A percentile compares a stretch with the other conserved stretches of the same genome.
These are phyloP conservation scores for Enteromius argenteus DNA, from an alignment of 2,797 vertebrate species.

Conservation along the genomic window DNA sequence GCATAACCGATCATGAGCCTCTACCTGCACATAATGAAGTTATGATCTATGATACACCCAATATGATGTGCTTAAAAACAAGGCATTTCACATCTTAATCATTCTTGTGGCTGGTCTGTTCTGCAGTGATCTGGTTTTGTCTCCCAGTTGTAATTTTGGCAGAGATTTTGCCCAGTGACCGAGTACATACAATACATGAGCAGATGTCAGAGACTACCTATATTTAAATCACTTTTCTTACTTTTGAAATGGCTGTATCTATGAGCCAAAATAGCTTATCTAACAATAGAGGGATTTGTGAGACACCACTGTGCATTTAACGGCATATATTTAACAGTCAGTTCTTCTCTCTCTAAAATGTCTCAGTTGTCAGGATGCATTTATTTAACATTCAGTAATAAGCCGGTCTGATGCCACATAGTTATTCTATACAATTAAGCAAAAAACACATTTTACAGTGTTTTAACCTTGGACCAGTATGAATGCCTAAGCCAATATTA, in stretches of 20 bases:
- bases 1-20: slow-evolving; percentile 37
- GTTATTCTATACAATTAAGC: background rate
- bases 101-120: background rate
- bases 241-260: slow-evolving; percentile 54
- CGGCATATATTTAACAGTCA: slow-evolving; percentile 6
- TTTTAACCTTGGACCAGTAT: background rate
- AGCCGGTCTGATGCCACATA: background rate
- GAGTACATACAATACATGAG: slow-evolving; percentile 58
- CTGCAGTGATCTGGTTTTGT: background rate
- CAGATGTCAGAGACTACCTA: slow-evolving; percentile 64
- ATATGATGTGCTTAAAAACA: slow-evolving; percentile 1
- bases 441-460: background rate
- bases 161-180: slow-evolving; percentile 64
- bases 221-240: slow-evolving; percentile 60
- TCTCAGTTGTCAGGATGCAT: background rate
- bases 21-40: slow-evolving; percentile 16
- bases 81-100: slow-evolving; percentile 19
- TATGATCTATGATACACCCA: slow-evolving; percentile 20
- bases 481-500: background rate
- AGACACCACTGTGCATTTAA: background rate
- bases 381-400: background rate
- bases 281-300: slow-evolving; percentile 24
- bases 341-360: background rate
- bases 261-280: slow-evolving; percentile 59
- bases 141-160: slow-evolving; percentile 37